Evolutionary conservation across 2,797 vertebrate species (phyloP).

Genomic region (Argya squamiceps): DNA sequence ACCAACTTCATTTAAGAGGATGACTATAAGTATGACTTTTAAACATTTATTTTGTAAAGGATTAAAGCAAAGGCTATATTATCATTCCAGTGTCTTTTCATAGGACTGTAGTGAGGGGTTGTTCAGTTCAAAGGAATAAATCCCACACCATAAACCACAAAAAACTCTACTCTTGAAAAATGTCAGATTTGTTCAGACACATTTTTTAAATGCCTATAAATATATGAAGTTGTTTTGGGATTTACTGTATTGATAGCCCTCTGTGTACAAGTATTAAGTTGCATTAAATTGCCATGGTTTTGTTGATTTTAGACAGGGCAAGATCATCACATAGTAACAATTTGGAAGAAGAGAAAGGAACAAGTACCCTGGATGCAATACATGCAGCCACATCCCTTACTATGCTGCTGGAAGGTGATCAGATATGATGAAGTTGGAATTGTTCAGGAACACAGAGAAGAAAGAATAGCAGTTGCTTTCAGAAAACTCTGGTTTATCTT

Average conservation of each 20-base stretch:
- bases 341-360: neutral
- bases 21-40: neutral
- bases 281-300: neutral
- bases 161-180: neutral
- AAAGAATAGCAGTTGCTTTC: neutral
- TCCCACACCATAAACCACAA: neutral
- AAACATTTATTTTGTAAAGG: neutral
- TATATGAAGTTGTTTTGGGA: neutral
- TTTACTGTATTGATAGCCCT: neutral
- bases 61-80: neutral
- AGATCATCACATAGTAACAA: neutral
- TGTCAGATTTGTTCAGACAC: accelerated
- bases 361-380: neutral
- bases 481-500: conserved; percentile 30
- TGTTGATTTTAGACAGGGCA: neutral
- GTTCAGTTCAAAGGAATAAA: neutral
- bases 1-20: neutral
- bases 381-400: neutral
- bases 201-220: neutral
- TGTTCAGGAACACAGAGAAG: neutral
- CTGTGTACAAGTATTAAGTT: neutral
- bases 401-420: neutral
- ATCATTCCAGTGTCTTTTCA: neutral
- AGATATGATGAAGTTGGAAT: neutral
- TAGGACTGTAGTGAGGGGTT: neutral